Evolutionary conservation across 2,113 vertebrate species (phyloP).

Genomic region (Isurus oxyrinchus): DNA sequence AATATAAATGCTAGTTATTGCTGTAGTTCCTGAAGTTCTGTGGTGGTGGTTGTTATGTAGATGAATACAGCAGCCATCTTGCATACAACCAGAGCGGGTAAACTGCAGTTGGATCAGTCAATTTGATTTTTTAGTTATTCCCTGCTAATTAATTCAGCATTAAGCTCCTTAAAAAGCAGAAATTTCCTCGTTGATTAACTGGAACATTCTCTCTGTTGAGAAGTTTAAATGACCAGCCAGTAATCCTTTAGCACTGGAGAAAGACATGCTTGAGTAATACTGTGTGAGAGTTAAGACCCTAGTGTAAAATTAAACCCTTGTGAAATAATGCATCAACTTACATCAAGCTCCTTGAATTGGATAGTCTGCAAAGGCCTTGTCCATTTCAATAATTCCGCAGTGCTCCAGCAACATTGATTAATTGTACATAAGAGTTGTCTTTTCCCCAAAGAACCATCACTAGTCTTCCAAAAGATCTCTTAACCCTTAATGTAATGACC

Average conservation of each 20-base stretch:
- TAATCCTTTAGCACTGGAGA: not conserved
- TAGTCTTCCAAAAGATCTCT: not conserved
- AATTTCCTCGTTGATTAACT: not conserved
- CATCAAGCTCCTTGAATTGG: not conserved
- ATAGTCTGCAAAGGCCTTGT: not conserved
- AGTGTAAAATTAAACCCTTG: not conserved
- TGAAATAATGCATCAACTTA: not conserved
- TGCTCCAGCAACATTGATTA: slow-evolving; percentile 17
- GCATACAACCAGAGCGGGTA: not conserved
- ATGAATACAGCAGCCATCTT: not conserved
- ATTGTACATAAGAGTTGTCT: not conserved
- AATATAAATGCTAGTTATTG: too few relatives aligned
- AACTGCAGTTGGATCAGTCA: not conserved
- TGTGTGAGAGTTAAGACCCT: not conserved
- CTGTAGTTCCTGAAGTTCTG: too few relatives aligned
- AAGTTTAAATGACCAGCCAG: not conserved
- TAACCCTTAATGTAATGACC: slow-evolving; percentile 27
- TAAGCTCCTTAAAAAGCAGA: not conserved
- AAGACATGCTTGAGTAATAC: not conserved
- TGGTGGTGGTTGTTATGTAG: not conserved
- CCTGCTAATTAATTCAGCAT: not conserved
- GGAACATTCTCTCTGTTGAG: not conserved
- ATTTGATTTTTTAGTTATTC: not conserved
- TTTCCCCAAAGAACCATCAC: slow-evolving; percentile 25
- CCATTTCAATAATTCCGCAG: slow-evolving; percentile 7